phyloP scores from a whole-genome alignment of 2,888 invertebrate species.

The Ganaspis brasiliensis region DNA sequence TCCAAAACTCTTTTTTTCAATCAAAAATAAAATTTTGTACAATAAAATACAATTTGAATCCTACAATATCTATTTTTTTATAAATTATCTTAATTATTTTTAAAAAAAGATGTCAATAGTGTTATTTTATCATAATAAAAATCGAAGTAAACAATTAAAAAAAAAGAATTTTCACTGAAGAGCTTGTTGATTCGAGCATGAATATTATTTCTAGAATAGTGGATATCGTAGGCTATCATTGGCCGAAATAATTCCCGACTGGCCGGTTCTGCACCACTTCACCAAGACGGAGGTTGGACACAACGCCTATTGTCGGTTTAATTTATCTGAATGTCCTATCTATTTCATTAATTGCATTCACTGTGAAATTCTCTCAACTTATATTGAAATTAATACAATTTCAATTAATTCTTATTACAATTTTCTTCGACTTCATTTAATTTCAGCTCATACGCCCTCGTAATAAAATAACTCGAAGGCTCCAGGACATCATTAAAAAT shows the following conservation, averaged over 20 bases:
- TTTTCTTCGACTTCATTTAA: not conserved
- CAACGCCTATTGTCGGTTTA: constrained; percentile 48
- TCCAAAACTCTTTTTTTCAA: not conserved
- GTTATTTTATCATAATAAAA: no score
- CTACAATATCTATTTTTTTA: no score
- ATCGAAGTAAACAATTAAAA: no score
- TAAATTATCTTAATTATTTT: no score
- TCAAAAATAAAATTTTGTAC: no score
- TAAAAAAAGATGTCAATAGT: no score
- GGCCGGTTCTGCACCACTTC: constrained; percentile 94
- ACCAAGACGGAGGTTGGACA: constrained; percentile 92
- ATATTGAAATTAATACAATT: constrained; percentile 17
- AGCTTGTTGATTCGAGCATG: constrained; percentile 15
- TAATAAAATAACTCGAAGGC: constrained; percentile 18
- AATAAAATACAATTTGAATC: no score
- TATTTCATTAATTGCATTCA: constrained; percentile 30
- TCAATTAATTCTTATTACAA: constrained; percentile 14
- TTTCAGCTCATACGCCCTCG: constrained; percentile 30
- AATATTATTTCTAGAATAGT: constrained; percentile 64
- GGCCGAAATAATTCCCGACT: constrained; percentile 97
- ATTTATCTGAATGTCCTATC: constrained; percentile 23
- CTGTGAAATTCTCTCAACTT: constrained; percentile 15
- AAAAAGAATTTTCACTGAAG: not conserved
- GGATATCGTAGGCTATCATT: constrained; percentile 91
- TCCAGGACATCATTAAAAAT: constrained; percentile 19